Conservation (phyloP, 2,797 vertebrate species). For the Hippoglossus hippoglossus region DNA sequence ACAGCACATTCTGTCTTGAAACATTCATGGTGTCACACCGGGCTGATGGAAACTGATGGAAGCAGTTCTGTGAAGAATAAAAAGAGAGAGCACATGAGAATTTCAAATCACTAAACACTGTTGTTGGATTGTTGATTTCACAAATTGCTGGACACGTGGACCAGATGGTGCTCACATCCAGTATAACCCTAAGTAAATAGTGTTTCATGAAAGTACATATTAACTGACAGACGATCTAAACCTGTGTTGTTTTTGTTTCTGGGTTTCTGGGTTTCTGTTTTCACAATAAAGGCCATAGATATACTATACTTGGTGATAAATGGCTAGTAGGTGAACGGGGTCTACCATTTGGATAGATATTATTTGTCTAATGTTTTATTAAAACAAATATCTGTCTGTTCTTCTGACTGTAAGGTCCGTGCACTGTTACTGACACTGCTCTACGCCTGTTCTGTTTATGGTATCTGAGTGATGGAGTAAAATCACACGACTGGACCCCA, state of each 20-base stretch:
- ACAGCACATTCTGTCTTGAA: neutral
- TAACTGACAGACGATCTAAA: neutral
- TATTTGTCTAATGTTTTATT: too few relatives aligned
- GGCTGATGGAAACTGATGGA: neutral
- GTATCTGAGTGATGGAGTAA: constrained; percentile 53
- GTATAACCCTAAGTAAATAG: neutral
- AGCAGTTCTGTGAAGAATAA: neutral
- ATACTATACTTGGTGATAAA: too few relatives aligned
- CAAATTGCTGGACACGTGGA: neutral
- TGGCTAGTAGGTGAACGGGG: too few relatives aligned
- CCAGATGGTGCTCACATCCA: neutral
- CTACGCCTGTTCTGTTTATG: constrained; percentile 11
- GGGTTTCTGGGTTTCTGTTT: too few relatives aligned
- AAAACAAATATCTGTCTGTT: neutral
- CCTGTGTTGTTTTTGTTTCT: neutral
- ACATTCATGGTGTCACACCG: neutral
- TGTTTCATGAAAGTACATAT: neutral
- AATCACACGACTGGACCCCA: constrained; percentile 53
- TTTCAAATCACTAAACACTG: neutral
- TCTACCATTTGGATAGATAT: too few relatives aligned
- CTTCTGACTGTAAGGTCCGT: neutral
- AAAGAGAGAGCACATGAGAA: neutral
- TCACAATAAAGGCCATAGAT: too few relatives aligned
- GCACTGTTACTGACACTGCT: neutral
- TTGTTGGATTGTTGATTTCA: neutral